A percentile compares a stretch with the other conserved stretches of the same genome.
These are phyloP conservation scores for Cephus runcator DNA, from an alignment of 2,888 invertebrate species.

Conservation along the genomic window DNA sequence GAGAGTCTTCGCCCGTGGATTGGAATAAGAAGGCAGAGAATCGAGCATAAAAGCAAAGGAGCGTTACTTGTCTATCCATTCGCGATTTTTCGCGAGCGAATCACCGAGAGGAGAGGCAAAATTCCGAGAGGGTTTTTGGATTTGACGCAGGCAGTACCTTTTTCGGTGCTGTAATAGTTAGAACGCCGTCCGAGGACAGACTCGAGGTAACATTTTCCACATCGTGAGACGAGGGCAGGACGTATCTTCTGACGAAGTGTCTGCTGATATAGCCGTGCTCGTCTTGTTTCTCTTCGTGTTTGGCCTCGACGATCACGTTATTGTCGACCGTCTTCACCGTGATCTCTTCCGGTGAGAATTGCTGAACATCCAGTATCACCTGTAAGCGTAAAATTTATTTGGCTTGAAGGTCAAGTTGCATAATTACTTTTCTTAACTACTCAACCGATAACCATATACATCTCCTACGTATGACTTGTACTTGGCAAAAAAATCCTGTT, in stretches of 20 bases:
- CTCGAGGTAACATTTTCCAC: slow-evolving; percentile 63
- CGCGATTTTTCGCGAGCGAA: neutral
- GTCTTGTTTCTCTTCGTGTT: slow-evolving; percentile 67
- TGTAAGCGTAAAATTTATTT: slow-evolving; percentile 26
- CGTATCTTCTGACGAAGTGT: slow-evolving; percentile 66
- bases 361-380: slow-evolving; percentile 65
- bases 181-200: slow-evolving; percentile 66
- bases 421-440: too few relatives aligned
- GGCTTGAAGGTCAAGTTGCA: neutral
- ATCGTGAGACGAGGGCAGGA: slow-evolving; percentile 65
- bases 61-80: neutral
- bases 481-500: too few relatives aligned
- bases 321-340: slow-evolving; percentile 66
- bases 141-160: slow-evolving; percentile 43
- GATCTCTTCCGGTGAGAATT: slow-evolving; percentile 67
- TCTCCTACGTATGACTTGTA: too few relatives aligned
- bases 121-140: neutral
- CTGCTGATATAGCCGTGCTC: slow-evolving; percentile 67
- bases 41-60: neutral
- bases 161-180: slow-evolving; percentile 66
- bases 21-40: neutral
- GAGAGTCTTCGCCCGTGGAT: neutral
- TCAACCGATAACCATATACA: too few relatives aligned
- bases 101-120: slow-evolving; percentile 3
- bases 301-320: slow-evolving; percentile 65